phyloP scores from a whole-genome alignment of 2,888 invertebrate species.

The Plebejus argus region DNA sequence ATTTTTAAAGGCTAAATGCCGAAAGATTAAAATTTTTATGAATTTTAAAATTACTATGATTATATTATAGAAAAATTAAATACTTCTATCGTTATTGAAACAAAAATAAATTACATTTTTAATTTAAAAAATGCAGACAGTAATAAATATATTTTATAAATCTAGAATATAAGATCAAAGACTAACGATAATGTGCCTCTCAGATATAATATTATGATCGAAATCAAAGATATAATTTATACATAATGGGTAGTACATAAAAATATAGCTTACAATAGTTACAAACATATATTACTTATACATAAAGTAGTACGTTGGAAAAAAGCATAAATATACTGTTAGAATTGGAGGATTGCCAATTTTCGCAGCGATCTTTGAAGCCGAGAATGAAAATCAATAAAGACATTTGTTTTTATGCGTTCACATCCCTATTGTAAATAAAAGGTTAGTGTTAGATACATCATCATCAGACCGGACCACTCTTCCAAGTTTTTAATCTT shows the following conservation, averaged over 20 bases:
- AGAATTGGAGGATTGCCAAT: slow-evolving; percentile 14
- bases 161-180: neutral
- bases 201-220: neutral
- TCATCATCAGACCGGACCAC: neutral
- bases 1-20: no score
- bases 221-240: neutral
- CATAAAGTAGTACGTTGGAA: neutral
- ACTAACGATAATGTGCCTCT: neutral
- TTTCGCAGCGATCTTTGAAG: slow-evolving; percentile 1
- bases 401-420: slow-evolving; percentile 26
- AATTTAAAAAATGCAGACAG: neutral
- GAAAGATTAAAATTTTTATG: no score
- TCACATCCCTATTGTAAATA: neutral
- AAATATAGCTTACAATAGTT: slow-evolving; percentile 13
- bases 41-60: no score
- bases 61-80: neutral
- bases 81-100: neutral
- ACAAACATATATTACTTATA: neutral
- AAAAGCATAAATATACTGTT: slow-evolving; percentile 2
- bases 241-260: neutral
- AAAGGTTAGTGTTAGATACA: neutral
- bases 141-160: no score
- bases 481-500: neutral
- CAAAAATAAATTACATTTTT: neutral
- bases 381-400: slow-evolving; percentile 19